Evolutionary conservation across 2,113 vertebrate genomes (phyloP), one percentile per base, ranked within the genome.

Genomic region (Neodontobutis hainanensis): DNA sequence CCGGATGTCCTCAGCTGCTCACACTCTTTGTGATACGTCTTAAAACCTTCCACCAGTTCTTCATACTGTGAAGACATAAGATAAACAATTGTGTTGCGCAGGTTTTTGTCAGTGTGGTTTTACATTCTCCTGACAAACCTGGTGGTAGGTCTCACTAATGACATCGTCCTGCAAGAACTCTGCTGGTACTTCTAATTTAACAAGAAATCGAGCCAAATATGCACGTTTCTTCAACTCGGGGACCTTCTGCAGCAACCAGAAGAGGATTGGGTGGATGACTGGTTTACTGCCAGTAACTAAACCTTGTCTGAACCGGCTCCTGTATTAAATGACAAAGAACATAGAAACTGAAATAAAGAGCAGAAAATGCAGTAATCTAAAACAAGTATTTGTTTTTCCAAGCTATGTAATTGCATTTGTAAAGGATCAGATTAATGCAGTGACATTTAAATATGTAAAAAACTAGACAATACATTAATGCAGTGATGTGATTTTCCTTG

Each of bases 11-110:
- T 97, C 64, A 99, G 94, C 61, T 96, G 95, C 57, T 98, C 97
- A 19, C 95, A 95, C 82, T 99, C 95, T 87, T 97, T 99, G 85
- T 99, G 97, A 47, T 95, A 92, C 12, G 83, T 93, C 92, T 98
- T 99, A 89, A 99, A 99, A 56, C 90, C 90, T 82, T 96, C 97
- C 88, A 99, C 96, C 73, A 97, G 86, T 71, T 98, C 97, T 92
- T 97, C 97, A 90, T 98, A 98, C 97, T 99, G 70, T 4, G 51
- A 87, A 90, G 55, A 63, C 3, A 77, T 0, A 70, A 19, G 5
- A 49, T n/a, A 12, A 12, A 52, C 19, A 56, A 34, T 8, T 8
- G 3, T 58, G 16, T 5, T 5, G 8, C 0, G 7, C 16, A 14
- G 6, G 9, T 19, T 11, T 42, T 1, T 42, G 2, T 58, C 9